Evolutionary conservation across 1,140 invertebrate species (phyloP).

Genomic region (Dolichoris vasculosae): DNA sequence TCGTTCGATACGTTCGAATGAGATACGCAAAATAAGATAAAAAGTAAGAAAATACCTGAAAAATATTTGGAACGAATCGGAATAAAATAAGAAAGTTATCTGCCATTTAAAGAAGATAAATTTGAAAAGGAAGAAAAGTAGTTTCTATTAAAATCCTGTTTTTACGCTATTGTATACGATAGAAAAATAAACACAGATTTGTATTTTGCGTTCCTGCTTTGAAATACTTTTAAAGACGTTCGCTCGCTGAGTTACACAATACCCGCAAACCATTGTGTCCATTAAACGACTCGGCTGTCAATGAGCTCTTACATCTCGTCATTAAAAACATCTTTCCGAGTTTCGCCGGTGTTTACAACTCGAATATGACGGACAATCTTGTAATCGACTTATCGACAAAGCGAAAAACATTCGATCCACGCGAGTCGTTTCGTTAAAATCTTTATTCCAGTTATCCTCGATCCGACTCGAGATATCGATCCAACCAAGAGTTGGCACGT

Average conservation of each 20-base stretch:
- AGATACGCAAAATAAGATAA: neutral
- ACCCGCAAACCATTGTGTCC: neutral
- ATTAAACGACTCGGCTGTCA: neutral
- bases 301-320: neutral
- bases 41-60: neutral
- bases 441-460: too few relatives aligned
- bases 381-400: too few relatives aligned
- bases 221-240: slow-evolving; percentile 14
- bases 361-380: too few relatives aligned
- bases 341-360: too few relatives aligned
- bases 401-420: too few relatives aligned
- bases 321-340: neutral
- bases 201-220: neutral
- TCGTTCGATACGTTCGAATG: neutral
- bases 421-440: neutral
- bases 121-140: neutral
- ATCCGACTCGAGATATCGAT: neutral
- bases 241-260: neutral
- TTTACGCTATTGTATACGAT: neutral
- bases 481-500: neutral
- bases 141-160: neutral
- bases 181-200: neutral
- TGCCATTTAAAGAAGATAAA: neutral
- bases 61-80: neutral
- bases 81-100: neutral